Conservation (phyloP, 2,797 vertebrate species). For the Ctenopoma multispine region DNA sequence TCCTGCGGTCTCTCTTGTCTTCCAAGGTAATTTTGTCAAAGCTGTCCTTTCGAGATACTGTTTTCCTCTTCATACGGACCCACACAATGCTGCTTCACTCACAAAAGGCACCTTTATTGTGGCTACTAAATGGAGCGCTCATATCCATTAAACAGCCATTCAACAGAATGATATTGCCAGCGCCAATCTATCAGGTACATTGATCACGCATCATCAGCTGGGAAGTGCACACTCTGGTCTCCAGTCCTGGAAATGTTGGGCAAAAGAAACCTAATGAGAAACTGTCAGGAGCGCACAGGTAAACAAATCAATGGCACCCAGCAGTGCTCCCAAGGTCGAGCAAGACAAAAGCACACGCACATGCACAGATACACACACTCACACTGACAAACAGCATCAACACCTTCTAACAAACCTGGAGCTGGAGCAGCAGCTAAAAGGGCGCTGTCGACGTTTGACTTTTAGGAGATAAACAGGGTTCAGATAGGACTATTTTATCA, state of each 20-base stretch:
- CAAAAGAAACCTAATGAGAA: constrained; percentile 86
- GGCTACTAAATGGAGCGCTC: constrained; percentile 73
- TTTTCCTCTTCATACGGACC: constrained; percentile 42
- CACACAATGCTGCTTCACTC: constrained; percentile 57
- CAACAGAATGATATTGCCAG: constrained; percentile 78
- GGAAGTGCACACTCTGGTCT: constrained; percentile 77
- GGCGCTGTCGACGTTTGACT: constrained; percentile 36
- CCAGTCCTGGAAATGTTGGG: constrained; percentile 81
- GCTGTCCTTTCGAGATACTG: constrained; percentile 36
- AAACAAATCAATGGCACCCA: constrained; percentile 89
- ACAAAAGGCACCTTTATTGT: constrained; percentile 74
- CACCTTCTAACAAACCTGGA: constrained; percentile 2
- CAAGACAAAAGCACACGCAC: constrained; percentile 26
- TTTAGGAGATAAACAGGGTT: constrained; percentile 32
- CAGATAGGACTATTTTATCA: too few species aligned
- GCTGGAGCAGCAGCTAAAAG: constrained; percentile 26
- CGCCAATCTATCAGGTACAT: constrained; percentile 80
- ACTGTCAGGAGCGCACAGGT: constrained; percentile 83
- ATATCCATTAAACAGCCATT: constrained; percentile 78
- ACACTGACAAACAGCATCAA: constrained; percentile 17
- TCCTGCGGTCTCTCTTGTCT: constrained; percentile 24
- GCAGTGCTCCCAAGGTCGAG: constrained; percentile 80
- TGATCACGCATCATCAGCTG: constrained; percentile 76
- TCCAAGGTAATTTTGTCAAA: constrained; percentile 43
- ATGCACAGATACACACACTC: constrained; percentile 15